Evolutionary conservation across 2,113 vertebrate species (phyloP), one percentile per base, ranked within the genome.

Genomic region (Cynocephalus volans): DNA sequence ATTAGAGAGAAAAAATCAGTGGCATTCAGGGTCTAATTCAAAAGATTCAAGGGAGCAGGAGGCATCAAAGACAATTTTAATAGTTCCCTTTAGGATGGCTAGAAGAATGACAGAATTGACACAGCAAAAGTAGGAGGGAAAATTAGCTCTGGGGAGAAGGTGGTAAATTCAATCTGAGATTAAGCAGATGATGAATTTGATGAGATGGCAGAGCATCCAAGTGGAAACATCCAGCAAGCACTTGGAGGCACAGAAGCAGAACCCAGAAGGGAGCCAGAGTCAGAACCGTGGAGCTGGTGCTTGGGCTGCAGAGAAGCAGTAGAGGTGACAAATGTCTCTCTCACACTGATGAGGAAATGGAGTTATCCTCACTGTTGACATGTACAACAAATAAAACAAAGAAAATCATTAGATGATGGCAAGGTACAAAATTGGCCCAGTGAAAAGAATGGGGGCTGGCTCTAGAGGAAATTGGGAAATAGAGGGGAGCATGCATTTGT

Each of bases 261-360:
- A 82, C 17, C 36, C 56, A 31, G 28, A 1, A 64, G 64, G 48
- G 69, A 77, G n/a, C 28, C 36, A 26, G 48, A 31, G 33, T 50
- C 52, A 28, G 36, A 76, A 56, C 24, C 36, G 6, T 21, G 17
- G 64, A 28, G 5, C 6, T 54, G 17, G 8, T 26, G 24, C 4
- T 7, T 5, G 21, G 50, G 41, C 31, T 56, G 56, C 11, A 0
- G 3, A 17, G 76, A 90, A 8, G 41, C 50, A 83, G 73, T 21
- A 33, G 50, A 52, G 72, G 23, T 36, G 9, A 72, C 65, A 75
- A 24, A 11, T 41, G 18, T 33, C 48, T 80, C n/a, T 73, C 28
- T 96, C 94, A 70, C 13, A 21, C 13, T 23, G 64, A 76, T 64
- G 65, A 33, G n/a, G 12, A 95, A 95, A 67, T 90, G 80, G 92